phyloP scores from a whole-genome alignment of 2,888 invertebrate species.

The Ichneumoninae sp. region DNA sequence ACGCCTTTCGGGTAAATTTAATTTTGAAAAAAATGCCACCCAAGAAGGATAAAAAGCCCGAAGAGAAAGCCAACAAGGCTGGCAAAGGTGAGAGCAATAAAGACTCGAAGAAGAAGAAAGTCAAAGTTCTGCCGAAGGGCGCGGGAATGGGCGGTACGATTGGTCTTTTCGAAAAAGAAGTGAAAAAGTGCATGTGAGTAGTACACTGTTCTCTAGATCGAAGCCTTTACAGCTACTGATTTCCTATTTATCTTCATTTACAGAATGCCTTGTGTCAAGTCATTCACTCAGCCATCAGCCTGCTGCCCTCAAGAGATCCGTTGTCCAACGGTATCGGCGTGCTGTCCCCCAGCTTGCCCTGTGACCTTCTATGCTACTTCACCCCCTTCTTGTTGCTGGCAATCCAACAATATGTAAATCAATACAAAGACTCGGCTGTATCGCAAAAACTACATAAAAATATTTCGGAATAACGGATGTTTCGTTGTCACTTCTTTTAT shows the following conservation, averaged over 20 bases:
- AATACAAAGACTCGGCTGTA: slow-evolving; percentile 22
- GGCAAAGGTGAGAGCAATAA: slow-evolving; percentile 36
- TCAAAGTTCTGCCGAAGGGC: slow-evolving; percentile 64
- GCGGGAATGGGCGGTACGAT: slow-evolving; percentile 70
- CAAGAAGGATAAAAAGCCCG: slow-evolving; percentile 35
- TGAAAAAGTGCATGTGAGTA: slow-evolving; percentile 66
- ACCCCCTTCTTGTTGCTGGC: slow-evolving; percentile 50
- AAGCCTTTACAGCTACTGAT: neutral
- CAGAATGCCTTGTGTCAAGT: slow-evolving; percentile 57
- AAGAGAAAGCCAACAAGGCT: neutral
- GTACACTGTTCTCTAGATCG: neutral
- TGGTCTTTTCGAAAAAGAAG: slow-evolving; percentile 64
- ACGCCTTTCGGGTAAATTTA: neutral
- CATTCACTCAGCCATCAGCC: slow-evolving; percentile 45
- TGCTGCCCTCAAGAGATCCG: slow-evolving; percentile 51
- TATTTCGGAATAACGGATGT: neutral
- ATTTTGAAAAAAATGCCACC: slow-evolving; percentile 51
- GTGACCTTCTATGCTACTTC: slow-evolving; percentile 40
- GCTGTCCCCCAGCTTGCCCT: slow-evolving; percentile 50
- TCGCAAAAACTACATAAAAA: slow-evolving; percentile 28
- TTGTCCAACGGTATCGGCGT: slow-evolving; percentile 45
- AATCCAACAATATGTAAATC: slow-evolving; percentile 25
- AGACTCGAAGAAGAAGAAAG: slow-evolving; percentile 50
- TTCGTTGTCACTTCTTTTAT: neutral
- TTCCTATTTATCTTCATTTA: neutral